Conservation (phyloP, 2,797 vertebrate species). For the Epinephelus awoara region DNA sequence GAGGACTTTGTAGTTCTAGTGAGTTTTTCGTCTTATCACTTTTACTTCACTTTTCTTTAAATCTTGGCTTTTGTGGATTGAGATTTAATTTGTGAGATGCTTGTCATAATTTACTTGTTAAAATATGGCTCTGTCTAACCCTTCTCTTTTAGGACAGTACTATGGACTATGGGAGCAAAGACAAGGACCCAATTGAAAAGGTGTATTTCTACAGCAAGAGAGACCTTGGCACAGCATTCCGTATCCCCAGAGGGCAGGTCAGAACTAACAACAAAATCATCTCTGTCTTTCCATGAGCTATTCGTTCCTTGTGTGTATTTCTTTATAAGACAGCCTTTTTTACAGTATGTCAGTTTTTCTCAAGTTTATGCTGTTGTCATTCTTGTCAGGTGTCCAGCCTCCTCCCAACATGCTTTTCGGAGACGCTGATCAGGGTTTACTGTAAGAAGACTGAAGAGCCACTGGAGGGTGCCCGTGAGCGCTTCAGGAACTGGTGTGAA, state of each 20-base stretch:
- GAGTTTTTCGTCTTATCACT: conserved; percentile 53
- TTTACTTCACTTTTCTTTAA: neutral
- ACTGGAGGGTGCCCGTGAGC: too few species aligned
- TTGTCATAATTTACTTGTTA: neutral
- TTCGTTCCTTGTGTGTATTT: neutral
- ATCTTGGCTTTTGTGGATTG: neutral
- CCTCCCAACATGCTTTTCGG: conserved; percentile 86
- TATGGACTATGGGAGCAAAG: conserved; percentile 13
- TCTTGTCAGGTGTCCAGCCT: conserved; percentile 86
- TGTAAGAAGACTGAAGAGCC: conserved; percentile 77
- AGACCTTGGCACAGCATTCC: accelerated
- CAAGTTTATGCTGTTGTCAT: neutral
- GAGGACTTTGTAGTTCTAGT: conserved; percentile 89
- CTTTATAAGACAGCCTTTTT: neutral
- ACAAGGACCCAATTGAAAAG: accelerated
- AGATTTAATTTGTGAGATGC: neutral
- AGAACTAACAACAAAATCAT: neutral
- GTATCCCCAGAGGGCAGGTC: neutral
- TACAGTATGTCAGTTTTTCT: too few species aligned
- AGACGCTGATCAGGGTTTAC: conserved; percentile 89
- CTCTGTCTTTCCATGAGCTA: neutral
- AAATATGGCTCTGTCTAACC: neutral
- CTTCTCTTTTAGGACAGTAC: neutral
- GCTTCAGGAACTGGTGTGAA: accelerated
- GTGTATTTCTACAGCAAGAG: conserved; percentile 19